Base-by-base conservation (phyloP, 2,113 vertebrate genomes). In the Rhinopomastus cyanomelas region DNA sequence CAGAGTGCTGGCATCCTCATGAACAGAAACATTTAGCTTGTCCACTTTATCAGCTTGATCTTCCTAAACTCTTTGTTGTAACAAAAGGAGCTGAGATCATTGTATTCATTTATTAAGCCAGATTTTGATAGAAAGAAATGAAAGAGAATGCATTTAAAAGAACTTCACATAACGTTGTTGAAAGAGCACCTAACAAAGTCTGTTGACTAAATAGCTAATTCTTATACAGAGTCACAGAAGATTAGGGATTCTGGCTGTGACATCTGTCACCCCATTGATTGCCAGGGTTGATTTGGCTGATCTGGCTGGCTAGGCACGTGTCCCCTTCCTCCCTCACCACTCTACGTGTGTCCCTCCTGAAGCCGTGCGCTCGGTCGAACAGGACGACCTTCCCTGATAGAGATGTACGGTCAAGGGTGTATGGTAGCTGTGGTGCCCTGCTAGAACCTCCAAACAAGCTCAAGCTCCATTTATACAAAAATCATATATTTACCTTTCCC, bases 241-340 rank as follows among this genome's bases (percentile, higher is more conserved):
- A n/a, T n/a, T n/a, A n/a, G n/a, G n/a, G n/a, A n/a, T n/a, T 99
- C 98, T 99, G 98, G 98, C 98, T 98, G 98, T 97, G 80, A 95
- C 90, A 95, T 96, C 93, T 96, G 92, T 96, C 95, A 95, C 94
- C 98, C 98, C 98, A 99, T 99, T 98, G 98, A 99, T 99, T 98
- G 98, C 98, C 98, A 99, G 98, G 98, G 98, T 99, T 98, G 98
- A 99, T 99, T 99, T 98, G 98, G 98, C 98, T 99, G 98, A 99
- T 99, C 98, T 99, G 99, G 98, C 98, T 99, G 98, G 39, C 39
- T 42, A 42, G 39, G 39, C 39, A 42, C 11, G 39, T 98, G 98
- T 99, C 98, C 98, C 98, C 98, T 98, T 98, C 98, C 98, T 99
- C 98, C 98, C 98, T 99, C 98, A 99, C 98, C 97, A 97, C 94